A percentile compares a stretch with the other conserved stretches of the same genome.
These are phyloP conservation scores for Potamilus streckersoni DNA, from an alignment of 1,140 invertebrate species.

Conservation along the genomic window DNA sequence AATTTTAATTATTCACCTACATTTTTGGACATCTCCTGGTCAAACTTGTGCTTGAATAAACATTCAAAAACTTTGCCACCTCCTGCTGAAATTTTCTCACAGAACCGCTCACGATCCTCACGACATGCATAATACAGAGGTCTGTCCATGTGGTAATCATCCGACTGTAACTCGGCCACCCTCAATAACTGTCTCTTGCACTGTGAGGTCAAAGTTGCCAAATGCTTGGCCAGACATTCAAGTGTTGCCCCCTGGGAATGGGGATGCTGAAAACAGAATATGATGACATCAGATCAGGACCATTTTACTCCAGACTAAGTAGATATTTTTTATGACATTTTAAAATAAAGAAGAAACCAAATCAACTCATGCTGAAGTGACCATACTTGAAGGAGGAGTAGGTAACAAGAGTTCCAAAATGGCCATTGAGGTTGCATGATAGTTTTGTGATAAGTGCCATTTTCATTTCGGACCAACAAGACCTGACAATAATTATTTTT, in stretches of 20 bases:
- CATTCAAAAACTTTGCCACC: constrained; percentile 91
- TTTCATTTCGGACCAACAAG: too few species aligned
- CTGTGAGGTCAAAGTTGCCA: constrained; percentile 61
- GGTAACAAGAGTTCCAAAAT: background rate
- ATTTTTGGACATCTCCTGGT: constrained; percentile 74
- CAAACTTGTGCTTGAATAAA: constrained; percentile 82
- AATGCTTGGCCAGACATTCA: constrained; percentile 82
- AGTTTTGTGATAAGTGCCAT: too few species aligned
- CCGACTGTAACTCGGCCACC: constrained; percentile 90
- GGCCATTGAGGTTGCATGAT: too few species aligned
- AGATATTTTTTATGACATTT: too few species aligned
- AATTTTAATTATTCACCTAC: constrained; percentile 46
- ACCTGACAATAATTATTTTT: too few species aligned
- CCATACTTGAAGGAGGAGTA: background rate
- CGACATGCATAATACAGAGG: constrained; percentile 91
- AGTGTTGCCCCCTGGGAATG: constrained; percentile 86
- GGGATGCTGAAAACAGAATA: constrained; percentile 40
- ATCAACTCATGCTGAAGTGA: background rate
- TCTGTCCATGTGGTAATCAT: constrained; percentile 91
- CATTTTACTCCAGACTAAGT: too few species aligned
- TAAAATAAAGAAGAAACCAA: background rate
- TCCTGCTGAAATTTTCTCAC: constrained; percentile 70
- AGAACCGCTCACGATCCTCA: constrained; percentile 81
- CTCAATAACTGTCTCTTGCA: constrained; percentile 85
- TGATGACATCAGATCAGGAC: background rate